Evolutionary conservation across 1,140 invertebrate species (phyloP).

Genomic region (Drosophila pectinifera): DNA sequence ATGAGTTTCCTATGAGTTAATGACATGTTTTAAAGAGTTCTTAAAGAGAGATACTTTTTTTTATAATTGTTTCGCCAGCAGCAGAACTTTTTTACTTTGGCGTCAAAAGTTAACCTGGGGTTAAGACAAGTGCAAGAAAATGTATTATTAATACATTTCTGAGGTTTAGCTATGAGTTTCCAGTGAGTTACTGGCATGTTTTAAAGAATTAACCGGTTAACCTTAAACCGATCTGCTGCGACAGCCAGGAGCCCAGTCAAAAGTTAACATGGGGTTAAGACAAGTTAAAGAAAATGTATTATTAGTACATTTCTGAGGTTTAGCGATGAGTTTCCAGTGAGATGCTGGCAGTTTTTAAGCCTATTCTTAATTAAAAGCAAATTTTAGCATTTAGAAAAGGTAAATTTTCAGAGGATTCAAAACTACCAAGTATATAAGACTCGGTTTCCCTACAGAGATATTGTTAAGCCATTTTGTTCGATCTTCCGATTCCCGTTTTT

Average conservation of each 20-base stretch:
- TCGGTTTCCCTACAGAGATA: too few species aligned
- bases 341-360: too few species aligned
- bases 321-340: too few species aligned
- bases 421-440: neutral
- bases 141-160: too few species aligned
- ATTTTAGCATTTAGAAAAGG: too few species aligned
- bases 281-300: neutral
- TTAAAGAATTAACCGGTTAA: constrained; percentile 21
- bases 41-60: neutral
- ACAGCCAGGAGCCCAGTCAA: constrained; percentile 5
- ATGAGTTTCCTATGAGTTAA: too few species aligned
- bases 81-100: neutral
- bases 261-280: neutral
- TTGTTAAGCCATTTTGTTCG: neutral
- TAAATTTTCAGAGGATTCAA: too few species aligned
- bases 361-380: neutral
- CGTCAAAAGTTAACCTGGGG: neutral
- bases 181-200: too few species aligned
- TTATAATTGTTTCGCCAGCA: constrained; percentile 8
- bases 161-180: too few species aligned
- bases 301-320: too few species aligned
- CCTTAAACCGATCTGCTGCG: constrained; percentile 7
- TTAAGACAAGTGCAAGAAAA: neutral
- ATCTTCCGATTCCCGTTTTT: neutral
- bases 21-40: too few species aligned